A percentile compares a stretch with the other conserved stretches of the same genome.
Conservation (phyloP, 2,888 invertebrate genomes). For the Psococerastis gibbosa region DNA sequence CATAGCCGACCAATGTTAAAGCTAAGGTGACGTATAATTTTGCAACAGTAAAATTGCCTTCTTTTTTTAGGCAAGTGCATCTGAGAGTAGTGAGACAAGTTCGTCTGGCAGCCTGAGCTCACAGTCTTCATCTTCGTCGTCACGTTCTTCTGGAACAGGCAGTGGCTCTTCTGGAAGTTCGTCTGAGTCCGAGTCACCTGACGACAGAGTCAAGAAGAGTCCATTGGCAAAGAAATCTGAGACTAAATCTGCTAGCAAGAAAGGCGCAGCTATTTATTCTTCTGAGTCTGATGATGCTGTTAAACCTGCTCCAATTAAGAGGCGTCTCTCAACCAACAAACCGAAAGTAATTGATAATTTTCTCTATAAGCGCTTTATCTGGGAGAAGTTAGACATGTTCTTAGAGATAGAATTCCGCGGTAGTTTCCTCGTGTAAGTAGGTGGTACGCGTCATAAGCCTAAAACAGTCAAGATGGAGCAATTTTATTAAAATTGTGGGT, state of each 20-base stretch:
- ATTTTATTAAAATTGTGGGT: too few species aligned
- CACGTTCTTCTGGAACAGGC: background rate
- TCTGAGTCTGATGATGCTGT: slow-evolving; percentile 38
- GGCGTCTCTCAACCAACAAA: slow-evolving; percentile 20
- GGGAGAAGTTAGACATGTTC: too few species aligned
- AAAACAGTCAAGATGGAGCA: too few species aligned
- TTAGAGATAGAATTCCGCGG: too few species aligned
- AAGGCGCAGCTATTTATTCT: slow-evolving; percentile 31
- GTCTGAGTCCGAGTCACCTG: background rate
- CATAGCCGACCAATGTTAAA: too few species aligned
- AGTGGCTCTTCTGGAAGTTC: background rate
- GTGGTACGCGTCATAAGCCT: too few species aligned
- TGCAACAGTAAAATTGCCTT: too few species aligned
- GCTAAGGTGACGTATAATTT: too few species aligned
- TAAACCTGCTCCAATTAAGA: slow-evolving; percentile 22
- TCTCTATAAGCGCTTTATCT: too few species aligned
- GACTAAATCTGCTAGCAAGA: slow-evolving; percentile 26
- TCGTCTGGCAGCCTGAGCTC: background rate
- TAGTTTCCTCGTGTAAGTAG: too few species aligned
- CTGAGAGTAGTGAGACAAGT: background rate
- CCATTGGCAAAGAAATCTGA: background rate
- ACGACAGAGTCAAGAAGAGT: background rate
- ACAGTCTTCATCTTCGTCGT: background rate
- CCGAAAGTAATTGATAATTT: slow-evolving; percentile 19
- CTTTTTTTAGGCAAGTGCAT: too few species aligned